These are phyloP conservation scores for Temnopleurus reevesii DNA, from an alignment of 53 echinoderm and acorn worm species.

Conservation along the genomic window DNA sequence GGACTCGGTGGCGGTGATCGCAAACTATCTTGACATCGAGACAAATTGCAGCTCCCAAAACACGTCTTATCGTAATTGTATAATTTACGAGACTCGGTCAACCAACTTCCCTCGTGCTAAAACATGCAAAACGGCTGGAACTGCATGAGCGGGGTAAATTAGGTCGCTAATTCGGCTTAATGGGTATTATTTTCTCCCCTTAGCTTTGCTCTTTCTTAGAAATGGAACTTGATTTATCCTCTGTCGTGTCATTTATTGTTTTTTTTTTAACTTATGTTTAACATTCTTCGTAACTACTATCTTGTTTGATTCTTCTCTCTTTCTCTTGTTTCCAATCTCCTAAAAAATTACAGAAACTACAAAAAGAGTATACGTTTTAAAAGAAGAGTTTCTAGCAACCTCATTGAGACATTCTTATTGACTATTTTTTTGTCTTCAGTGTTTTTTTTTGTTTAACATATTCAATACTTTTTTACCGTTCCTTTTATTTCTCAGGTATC, in stretches of 20 bases:
- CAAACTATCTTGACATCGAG: conserved; percentile 31
- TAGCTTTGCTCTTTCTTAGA: not conserved
- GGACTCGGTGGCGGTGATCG: not conserved
- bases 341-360: too few species aligned
- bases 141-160: not conserved
- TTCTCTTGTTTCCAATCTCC: not conserved
- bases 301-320: not conserved
- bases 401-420: too few species aligned
- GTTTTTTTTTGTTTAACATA: too few species aligned
- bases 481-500: too few species aligned
- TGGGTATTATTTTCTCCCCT: not conserved
- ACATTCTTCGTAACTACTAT: too few species aligned
- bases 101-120: conserved; percentile 20
- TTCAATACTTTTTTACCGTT: too few species aligned
- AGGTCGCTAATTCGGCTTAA: conserved; percentile 19
- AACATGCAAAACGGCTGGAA: too few species aligned
- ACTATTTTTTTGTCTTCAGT: too few species aligned
- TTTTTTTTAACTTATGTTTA: not conserved
- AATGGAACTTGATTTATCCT: not conserved
- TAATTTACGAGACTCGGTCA: conserved; percentile 45
- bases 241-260: not conserved
- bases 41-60: conserved; percentile 39
- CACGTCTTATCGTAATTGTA: conserved; percentile 5
- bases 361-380: too few species aligned
- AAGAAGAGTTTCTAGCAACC: too few species aligned